These are phyloP conservation scores for Drosophila repletoides DNA, from an alignment of 1,140 invertebrate species.

Conservation along the genomic window DNA sequence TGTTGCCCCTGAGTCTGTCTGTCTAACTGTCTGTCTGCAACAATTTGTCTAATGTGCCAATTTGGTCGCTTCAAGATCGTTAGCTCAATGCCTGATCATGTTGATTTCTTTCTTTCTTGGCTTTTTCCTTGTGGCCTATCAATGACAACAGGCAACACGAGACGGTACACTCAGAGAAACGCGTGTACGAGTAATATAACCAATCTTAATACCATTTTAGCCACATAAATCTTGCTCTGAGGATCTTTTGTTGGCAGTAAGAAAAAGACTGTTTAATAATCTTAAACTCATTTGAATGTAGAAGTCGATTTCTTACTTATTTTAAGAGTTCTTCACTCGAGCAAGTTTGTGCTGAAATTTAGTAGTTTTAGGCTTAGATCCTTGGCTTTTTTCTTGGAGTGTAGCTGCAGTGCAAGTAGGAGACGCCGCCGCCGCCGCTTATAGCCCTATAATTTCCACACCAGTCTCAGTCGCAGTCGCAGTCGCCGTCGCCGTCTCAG, in stretches of 20 bases:
- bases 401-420: no score
- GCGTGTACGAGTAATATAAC: neutral
- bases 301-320: no score
- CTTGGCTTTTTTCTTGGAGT: no score
- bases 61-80: slow-evolving; percentile 50
- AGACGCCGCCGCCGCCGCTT: no score
- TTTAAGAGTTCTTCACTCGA: no score
- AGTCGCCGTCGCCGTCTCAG: no score
- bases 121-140: slow-evolving; percentile 33
- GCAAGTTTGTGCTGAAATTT: no score
- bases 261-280: no score
- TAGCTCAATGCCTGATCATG: slow-evolving; percentile 32
- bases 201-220: slow-evolving; percentile 1
- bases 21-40: slow-evolving; percentile 32
- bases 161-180: slow-evolving; percentile 10
- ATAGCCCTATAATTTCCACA: slow-evolving; percentile 69
- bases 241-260: no score
- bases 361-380: no score
- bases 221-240: neutral
- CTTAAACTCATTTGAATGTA: no score
- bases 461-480: slow-evolving; percentile 2
- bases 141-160: slow-evolving; percentile 40
- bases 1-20: slow-evolving; percentile 25
- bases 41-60: slow-evolving; percentile 80
- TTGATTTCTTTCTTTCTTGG: slow-evolving; percentile 37